Conservation (phyloP, 2,797 vertebrate genomes). For the Anas georgica region DNA sequence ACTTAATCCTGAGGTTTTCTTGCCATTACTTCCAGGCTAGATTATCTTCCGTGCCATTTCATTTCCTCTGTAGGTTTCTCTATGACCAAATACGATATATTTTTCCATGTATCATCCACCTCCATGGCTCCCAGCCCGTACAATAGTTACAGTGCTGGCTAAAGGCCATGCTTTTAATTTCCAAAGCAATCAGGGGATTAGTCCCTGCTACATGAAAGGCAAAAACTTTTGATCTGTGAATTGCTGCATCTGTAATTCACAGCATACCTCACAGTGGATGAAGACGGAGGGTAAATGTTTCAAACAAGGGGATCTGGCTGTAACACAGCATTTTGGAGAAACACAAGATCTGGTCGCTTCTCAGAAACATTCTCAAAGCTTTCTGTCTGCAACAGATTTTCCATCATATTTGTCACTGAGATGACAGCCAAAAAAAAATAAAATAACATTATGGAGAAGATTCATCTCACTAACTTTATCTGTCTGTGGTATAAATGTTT, state of each 20-base stretch:
- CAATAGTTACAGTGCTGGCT: background rate
- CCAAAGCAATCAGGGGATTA: conserved; percentile 45
- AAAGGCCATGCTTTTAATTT: conserved; percentile 31
- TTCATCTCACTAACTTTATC: conserved; percentile 31
- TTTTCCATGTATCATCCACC: background rate
- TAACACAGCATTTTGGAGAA: background rate
- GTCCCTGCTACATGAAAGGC: background rate
- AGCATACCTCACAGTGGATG: conserved; percentile 34
- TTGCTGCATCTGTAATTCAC: conserved; percentile 31
- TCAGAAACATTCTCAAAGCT: background rate
- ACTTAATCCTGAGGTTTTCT: background rate
- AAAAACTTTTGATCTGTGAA: conserved; percentile 32
- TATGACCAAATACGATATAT: background rate
- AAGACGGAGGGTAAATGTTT: conserved; percentile 32
- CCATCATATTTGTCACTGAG: background rate
- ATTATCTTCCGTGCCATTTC: background rate
- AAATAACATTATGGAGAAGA: background rate
- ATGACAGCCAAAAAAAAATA: conserved; percentile 24
- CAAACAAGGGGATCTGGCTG: conserved; percentile 27
- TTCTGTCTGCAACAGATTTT: conserved; percentile 16
- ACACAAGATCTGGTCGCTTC: background rate
- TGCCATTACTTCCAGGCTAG: background rate
- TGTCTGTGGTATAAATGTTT: conserved; percentile 6
- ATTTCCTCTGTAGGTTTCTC: background rate
- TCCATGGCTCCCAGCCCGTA: background rate